Conservation (phyloP, 2,113 vertebrate genomes). For the Podiceps cristatus region DNA sequence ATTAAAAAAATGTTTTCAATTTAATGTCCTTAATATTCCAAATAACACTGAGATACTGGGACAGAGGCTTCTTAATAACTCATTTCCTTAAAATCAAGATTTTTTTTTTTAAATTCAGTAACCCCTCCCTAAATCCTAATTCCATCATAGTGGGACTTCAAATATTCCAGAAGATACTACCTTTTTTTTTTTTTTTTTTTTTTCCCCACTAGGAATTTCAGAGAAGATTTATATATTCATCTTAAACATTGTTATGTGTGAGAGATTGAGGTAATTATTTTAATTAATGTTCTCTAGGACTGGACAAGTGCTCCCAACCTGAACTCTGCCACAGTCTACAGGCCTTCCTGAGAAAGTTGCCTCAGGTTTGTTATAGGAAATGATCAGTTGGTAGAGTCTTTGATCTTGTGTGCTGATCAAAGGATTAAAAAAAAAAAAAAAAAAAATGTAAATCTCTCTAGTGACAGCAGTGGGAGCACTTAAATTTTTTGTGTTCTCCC, state of each 20-base stretch:
- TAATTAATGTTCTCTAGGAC: no score
- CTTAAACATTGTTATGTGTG: neutral
- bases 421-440: neutral
- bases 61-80: neutral
- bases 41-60: neutral
- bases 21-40: neutral
- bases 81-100: neutral
- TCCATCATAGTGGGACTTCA: neutral
- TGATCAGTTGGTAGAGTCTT: neutral
- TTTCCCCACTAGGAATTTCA: neutral
- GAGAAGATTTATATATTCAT: neutral
- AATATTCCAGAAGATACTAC: neutral
- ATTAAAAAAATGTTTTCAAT: neutral
- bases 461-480: fast-evolving
- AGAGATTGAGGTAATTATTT: neutral
- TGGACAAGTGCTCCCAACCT: neutral
- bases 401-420: neutral
- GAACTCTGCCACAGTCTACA: neutral
- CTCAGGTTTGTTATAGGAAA: neutral
- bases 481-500: neutral
- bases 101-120: neutral
- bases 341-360: neutral
- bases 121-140: neutral
- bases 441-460: neutral
- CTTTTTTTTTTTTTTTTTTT: neutral